A percentile compares a stretch with the other conserved stretches of the same genome.
These are phyloP conservation scores for Tetramorium alpestre DNA, from an alignment of 1,140 invertebrate genomes.

Conservation along the genomic window DNA sequence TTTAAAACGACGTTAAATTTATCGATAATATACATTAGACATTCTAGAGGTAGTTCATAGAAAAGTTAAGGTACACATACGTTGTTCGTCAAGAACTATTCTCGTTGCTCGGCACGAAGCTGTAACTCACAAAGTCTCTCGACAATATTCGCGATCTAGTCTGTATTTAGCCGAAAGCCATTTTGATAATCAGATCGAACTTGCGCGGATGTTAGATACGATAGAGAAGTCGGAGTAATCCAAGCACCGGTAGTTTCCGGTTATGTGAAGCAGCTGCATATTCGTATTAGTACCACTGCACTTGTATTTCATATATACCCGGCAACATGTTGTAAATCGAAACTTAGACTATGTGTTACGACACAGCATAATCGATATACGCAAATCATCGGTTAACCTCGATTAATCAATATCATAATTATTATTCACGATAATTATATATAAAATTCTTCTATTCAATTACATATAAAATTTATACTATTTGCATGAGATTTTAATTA, in stretches of 20 bases:
- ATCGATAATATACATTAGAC: background rate
- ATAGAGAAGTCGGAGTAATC: conserved; percentile 61
- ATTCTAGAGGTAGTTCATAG: background rate
- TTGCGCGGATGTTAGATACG: conserved; percentile 28
- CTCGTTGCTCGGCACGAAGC: conserved; percentile 8
- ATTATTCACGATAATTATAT: background rate
- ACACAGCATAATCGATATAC: background rate
- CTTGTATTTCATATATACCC: background rate
- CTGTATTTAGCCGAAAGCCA: conserved; percentile 1
- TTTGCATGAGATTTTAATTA: background rate
- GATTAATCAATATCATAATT: conserved; percentile 21
- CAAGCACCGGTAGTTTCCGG: conserved; percentile 50
- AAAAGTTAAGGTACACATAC: conserved; percentile 8
- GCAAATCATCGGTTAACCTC: background rate
- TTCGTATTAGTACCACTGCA: background rate
- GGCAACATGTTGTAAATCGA: conserved; percentile 8
- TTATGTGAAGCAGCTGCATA: conserved; percentile 16
- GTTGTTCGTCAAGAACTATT: conserved; percentile 31
- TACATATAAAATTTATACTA: background rate
- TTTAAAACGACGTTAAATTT: background rate
- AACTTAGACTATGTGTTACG: conserved; percentile 6
- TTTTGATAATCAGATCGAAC: conserved; percentile 25
- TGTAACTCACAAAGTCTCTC: conserved; percentile 10
- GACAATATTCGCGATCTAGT: conserved; percentile 28
- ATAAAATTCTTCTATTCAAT: background rate